Evolutionary conservation across 2,113 vertebrate genomes (phyloP), one percentile per base, ranked within the genome.

Genomic region (Laticauda laticaudata): DNA sequence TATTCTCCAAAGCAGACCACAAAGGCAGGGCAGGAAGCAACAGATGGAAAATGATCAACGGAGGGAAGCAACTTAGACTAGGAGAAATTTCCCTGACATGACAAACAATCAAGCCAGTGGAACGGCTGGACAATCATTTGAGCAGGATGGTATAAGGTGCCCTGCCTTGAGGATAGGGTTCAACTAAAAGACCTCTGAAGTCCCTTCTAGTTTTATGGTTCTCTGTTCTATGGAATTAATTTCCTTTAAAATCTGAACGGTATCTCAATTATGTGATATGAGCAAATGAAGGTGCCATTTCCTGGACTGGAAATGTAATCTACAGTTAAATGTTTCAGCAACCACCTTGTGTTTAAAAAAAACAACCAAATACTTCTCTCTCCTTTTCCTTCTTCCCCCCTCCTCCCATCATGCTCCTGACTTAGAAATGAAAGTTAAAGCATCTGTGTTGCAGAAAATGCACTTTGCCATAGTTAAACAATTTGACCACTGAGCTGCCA

Each of bases 1-100:
- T 12, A 11, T 29, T 64, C 26, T 4, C 26, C 59, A 64, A 64
- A 64, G 59, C 26, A 29, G n/a, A n/a, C 9, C 26, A n/a, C 0
- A 10, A 64, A 1, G 10, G 26, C 26, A 61, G 9, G 10, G 26
- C 24, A 61, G 26, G 24, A 61, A 61, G 24, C 26, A 29, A 61
- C 0, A 3, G 59, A 0, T 12, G 10, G 26, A 64, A 64, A 64
- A 26, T 4, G 2, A 0, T 0, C 59, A 29, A 64, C n/a, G 59
- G 59, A 64, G 59, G 29, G 26, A 64, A 61, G 24, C 59, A 29
- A 29, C 0, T 3, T 29, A 29, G 59, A 61, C 59, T 12, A 26
- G 59, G 3, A 61, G 26, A 0, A 3, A 61, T 0, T 61, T 61
- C 59, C 59, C 10, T 61, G 59, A 61, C 10, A 11, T 4, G 3